Evolutionary conservation across 2,888 invertebrate genomes (phyloP).

Genomic region (Pandemis cinnamomeana): DNA sequence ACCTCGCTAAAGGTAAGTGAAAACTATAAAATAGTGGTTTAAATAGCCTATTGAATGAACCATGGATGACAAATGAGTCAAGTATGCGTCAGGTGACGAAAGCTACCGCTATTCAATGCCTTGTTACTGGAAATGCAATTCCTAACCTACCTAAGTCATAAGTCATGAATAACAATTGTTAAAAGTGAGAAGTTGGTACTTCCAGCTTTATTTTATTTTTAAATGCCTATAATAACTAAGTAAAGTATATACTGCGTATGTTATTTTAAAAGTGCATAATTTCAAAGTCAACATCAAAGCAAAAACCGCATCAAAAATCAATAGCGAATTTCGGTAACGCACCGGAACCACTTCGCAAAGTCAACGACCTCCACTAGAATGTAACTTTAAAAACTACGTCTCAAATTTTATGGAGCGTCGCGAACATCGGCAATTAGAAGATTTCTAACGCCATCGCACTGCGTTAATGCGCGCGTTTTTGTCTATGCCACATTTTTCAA

Average conservation of each 20-base stretch:
- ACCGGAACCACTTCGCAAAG: slow-evolving; percentile 48
- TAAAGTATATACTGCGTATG: no score
- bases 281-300: not conserved
- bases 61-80: slow-evolving; percentile 13
- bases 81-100: slow-evolving; percentile 24
- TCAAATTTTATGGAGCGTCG: slow-evolving; percentile 80
- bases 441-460: slow-evolving; percentile 64
- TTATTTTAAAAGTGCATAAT: no score
- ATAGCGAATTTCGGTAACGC: slow-evolving; percentile 40
- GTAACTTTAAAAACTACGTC: slow-evolving; percentile 66
- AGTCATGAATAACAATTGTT: slow-evolving; percentile 7
- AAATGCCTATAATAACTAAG: no score
- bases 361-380: slow-evolving; percentile 71
- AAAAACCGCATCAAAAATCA: slow-evolving; percentile 29
- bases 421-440: slow-evolving; percentile 69
- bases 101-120: not conserved
- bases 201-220: not conserved
- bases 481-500: slow-evolving; percentile 50
- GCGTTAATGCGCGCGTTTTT: slow-evolving; percentile 33
- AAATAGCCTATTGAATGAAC: slow-evolving; percentile 4
- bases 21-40: not conserved
- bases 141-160: no score
- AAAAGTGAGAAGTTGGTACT: not conserved
- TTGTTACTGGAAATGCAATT: slow-evolving; percentile 2
- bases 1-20: slow-evolving; percentile 4